phyloP scores from a whole-genome alignment of 2,113 vertebrate genomes.

The Helogale parvula region DNA sequence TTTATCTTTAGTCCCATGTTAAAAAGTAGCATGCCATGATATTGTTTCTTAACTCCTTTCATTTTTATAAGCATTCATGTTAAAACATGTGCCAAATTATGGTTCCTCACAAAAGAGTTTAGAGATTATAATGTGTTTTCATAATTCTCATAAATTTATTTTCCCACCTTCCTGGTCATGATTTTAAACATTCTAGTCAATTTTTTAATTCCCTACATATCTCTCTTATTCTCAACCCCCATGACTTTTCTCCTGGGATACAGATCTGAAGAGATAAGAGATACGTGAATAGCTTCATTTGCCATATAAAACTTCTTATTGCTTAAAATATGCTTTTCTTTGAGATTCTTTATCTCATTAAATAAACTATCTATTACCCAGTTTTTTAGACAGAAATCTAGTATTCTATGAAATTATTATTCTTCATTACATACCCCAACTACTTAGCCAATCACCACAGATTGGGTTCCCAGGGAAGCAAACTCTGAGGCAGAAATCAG shows the following conservation, averaged over 20 bases:
- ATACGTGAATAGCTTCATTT: neutral
- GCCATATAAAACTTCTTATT: neutral
- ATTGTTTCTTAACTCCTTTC: neutral
- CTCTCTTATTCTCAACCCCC: neutral
- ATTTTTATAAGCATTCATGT: constrained; percentile 1
- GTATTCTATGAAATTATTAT: neutral
- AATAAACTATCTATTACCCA: neutral
- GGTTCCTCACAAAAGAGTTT: neutral
- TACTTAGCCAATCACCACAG: neutral
- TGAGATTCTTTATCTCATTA: neutral
- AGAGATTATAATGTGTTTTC: neutral
- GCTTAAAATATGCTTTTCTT: neutral
- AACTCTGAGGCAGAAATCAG: neutral
- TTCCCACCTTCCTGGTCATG: neutral
- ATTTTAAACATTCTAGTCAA: neutral
- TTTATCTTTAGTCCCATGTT: neutral
- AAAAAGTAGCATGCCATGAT: neutral
- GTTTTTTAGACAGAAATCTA: neutral
- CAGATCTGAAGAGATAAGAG: neutral
- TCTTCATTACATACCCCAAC: neutral
- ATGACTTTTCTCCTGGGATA: neutral
- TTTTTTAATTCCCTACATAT: neutral
- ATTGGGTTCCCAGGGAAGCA: neutral
- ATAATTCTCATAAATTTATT: neutral
- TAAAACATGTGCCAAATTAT: neutral